Base-by-base conservation (phyloP, 2,797 vertebrate genomes). In the Eupleurogrammus muticus region DNA sequence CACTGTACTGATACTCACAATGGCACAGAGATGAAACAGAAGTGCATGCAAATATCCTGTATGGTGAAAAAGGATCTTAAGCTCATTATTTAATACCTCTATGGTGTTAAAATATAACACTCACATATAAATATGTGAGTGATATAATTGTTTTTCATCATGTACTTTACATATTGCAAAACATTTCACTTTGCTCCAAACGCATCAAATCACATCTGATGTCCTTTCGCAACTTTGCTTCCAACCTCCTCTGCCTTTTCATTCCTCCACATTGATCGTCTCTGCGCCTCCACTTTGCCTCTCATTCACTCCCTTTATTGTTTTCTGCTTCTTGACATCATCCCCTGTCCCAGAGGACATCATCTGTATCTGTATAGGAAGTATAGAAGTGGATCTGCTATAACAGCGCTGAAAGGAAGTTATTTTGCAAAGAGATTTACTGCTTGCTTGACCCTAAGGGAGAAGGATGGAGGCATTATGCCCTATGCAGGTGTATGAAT, bases 391-490 rank as follows among this genome's bases (percentile, higher is more conserved):
- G 36, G n/a, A 66, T 83, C 40, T 65, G 59, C 28, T 44, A 13
- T 54, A 46, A 68, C 65, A 70, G 53, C 2, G 40, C 66, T 83
- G 35, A 85, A 84, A 80, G 77, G 68, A 81, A 70, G 54, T 78
- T 77, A 55, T 82, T 87, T 68, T 80, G 53, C 60, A 61, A 63
- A 67, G 75, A 79, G 77, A 84, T 86, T 82, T 80, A 81, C 51
- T 14, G 75, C n/a, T 59, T 72, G 69, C 85, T 85, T 77, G 75
- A 88, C 73, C 80, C 74, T 32, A 65, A 72, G 83, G 78, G 69
- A 86, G 63, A 79, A 72, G 58, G 66, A 77, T 73, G 58, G 65
- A 46, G 69, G 57, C 77, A 68, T 77, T 77, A 71, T 12, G 24
- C 60, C 50, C 54, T 32, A 75, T 38, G 74, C 85, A 86, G 84